A percentile compares a stretch with the other conserved stretches of the same genome.
Conservation (phyloP, 1,140 invertebrate genomes). For the Lordiphosa stackelbergi region DNA sequence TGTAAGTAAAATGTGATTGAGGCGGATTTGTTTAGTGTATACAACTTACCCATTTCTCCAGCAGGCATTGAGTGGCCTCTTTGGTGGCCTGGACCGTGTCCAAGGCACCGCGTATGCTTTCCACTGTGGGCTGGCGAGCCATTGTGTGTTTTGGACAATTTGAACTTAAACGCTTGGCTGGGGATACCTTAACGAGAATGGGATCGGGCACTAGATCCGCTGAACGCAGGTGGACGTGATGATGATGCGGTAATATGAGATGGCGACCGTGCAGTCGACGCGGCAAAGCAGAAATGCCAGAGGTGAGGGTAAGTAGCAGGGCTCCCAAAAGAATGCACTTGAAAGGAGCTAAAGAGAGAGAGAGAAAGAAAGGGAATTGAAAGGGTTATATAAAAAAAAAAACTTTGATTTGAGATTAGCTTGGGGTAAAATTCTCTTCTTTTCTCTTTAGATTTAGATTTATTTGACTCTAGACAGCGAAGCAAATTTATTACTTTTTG, state of each 20-base stretch:
- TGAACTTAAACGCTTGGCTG: not conserved
- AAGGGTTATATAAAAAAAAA: too few species aligned
- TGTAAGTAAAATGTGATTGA: not conserved
- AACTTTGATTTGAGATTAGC: too few species aligned
- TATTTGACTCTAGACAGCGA: too few species aligned
- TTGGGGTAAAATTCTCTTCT: too few species aligned
- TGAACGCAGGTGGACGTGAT: slow-evolving; percentile 28
- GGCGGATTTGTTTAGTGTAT: too few species aligned
- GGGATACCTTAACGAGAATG: slow-evolving; percentile 3
- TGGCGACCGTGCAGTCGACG: slow-evolving; percentile 23
- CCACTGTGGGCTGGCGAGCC: not conserved
- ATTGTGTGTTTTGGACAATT: slow-evolving; percentile 1
- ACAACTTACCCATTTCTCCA: slow-evolving; percentile 29
- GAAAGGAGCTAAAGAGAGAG: slow-evolving; percentile 16
- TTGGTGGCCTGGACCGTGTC: not conserved
- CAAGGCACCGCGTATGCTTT: not conserved
- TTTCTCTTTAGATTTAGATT: too few species aligned
- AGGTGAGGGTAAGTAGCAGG: slow-evolving; percentile 25
- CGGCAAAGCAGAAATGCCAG: slow-evolving; percentile 20
- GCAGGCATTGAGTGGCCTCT: slow-evolving; percentile 10
- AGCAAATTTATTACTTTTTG: too few species aligned
- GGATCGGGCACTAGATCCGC: slow-evolving; percentile 2
- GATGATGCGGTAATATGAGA: slow-evolving; percentile 27
- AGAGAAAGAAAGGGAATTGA: not conserved
- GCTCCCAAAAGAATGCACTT: slow-evolving; percentile 21